Evolutionary conservation across 2,113 vertebrate species (phyloP), one percentile per base, ranked within the genome.

Genomic region (Mus pahari): DNA sequence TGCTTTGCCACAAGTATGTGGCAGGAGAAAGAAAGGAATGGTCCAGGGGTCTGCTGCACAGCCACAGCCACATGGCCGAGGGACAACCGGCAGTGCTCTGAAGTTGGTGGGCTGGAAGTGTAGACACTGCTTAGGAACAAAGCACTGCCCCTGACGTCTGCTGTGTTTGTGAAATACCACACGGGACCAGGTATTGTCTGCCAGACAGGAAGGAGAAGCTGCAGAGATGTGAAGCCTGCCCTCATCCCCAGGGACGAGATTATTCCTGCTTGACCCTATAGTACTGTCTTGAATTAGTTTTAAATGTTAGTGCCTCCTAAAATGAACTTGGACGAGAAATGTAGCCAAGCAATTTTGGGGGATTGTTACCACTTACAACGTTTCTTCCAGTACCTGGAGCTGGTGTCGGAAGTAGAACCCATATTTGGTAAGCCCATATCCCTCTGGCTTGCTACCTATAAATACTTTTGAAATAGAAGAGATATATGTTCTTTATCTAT

Each of bases 291-390:
- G 74, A 14, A 96, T 97, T 96, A 95, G 62, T 79, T 93, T 91
- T 90, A 96, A 97, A 94, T 42, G 45, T 13, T 75, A 92, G 73
- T 24, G 36, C 3, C 60, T 71, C 70, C 94, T 83, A 45, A 45
- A 86, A 83, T 75, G 92, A 97, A 95, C 88, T 89, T 39, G 66
- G 97, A 62, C 17, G 13, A 87, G 81, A 62, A 68, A 97, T 14
- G 91, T 70, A 93, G n/a, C 6, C 36, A 92, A 81, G 48, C 17
- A 84, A 55, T 86, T 92, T 70, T 77, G 71, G 86, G 96, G 82
- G 91, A 53, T 70, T 79, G 78, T 79, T 90, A 55, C 62, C 66
- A 53, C 68, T 93, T 86, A 58, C 4, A 45, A 50, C 64, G 66
- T 36, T 78, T 84, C 86, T 70, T 48, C 86, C 53, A 31, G 36